Evolutionary conservation across 2,797 vertebrate species (phyloP).

Genomic region (Tragelaphus oryx): DNA sequence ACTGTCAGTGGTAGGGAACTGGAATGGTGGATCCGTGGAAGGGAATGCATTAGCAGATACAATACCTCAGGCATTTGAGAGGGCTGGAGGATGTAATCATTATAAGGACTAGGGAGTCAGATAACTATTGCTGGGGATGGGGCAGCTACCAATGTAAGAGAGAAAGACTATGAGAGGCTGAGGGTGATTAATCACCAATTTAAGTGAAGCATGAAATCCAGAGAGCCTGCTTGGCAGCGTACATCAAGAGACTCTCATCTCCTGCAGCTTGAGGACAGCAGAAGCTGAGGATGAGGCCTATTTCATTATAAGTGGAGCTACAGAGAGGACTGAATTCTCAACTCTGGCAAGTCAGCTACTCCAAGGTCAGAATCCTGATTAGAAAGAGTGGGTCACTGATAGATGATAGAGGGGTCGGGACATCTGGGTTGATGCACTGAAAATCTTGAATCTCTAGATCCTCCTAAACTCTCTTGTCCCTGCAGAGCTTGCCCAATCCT

Average conservation of each 20-base stretch:
- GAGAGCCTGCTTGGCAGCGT: not conserved
- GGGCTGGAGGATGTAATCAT: not conserved
- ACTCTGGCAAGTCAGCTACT: not conserved
- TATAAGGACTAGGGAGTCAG: not conserved
- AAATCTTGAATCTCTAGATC: not conserved
- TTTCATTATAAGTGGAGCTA: not conserved
- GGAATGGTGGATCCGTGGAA: not conserved
- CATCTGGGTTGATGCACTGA: not conserved
- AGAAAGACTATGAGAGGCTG: not conserved
- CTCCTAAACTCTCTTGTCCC: not conserved
- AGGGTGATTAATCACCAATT: not conserved
- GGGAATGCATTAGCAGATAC: not conserved
- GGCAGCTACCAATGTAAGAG: accelerated
- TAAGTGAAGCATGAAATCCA: not conserved
- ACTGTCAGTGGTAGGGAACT: not conserved
- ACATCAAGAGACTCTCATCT: not conserved
- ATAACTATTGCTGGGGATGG: not conserved
- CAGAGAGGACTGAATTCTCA: not conserved
- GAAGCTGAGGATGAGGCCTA: not conserved
- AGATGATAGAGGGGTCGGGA: not conserved
- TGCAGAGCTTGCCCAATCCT: not conserved
- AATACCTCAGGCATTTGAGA: not conserved
- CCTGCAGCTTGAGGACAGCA: not conserved
- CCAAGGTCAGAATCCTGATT: not conserved
- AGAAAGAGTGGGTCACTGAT: not conserved